Evolutionary conservation across 2,797 vertebrate genomes (phyloP).

Genomic region (Nothura maculosa): DNA sequence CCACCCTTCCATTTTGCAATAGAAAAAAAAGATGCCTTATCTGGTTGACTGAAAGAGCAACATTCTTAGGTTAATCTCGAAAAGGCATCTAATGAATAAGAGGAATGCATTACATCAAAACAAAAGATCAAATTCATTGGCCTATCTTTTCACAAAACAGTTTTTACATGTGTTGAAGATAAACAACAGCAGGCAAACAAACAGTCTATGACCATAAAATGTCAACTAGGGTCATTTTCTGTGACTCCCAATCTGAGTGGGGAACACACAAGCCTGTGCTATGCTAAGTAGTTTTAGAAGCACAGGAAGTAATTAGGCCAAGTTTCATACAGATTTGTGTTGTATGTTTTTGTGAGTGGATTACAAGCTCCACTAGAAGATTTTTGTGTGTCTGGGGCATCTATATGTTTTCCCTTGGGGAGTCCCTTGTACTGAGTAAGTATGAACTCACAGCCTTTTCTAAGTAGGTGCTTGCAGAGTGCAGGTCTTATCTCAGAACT

Average conservation of each 20-base stretch:
- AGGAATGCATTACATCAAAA: slow-evolving; percentile 44
- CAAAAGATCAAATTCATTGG: slow-evolving; percentile 27
- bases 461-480: not conserved
- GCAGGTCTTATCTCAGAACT: not conserved
- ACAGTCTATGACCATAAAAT: not conserved
- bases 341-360: not conserved
- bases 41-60: slow-evolving; percentile 53
- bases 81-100: slow-evolving; percentile 39
- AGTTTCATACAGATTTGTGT: not conserved
- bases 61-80: slow-evolving; percentile 54
- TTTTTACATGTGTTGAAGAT: slow-evolving; percentile 20
- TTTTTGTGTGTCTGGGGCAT: not conserved
- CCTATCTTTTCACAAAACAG: not conserved
- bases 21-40: slow-evolving; percentile 38
- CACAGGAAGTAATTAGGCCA: not conserved
- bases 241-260: not conserved
- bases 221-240: not conserved
- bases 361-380: not conserved
- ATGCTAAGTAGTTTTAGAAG: not conserved
- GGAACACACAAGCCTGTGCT: not conserved
- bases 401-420: not conserved
- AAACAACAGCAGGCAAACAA: slow-evolving; percentile 24
- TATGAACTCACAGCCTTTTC: not conserved
- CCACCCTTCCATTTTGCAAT: not conserved
- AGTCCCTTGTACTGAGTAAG: not conserved